A percentile compares a stretch with the other conserved stretches of the same genome.
These are phyloP conservation scores for Acipenser oxyrinchus DNA, from an alignment of 2,797 vertebrate species.

Conservation along the genomic window DNA sequence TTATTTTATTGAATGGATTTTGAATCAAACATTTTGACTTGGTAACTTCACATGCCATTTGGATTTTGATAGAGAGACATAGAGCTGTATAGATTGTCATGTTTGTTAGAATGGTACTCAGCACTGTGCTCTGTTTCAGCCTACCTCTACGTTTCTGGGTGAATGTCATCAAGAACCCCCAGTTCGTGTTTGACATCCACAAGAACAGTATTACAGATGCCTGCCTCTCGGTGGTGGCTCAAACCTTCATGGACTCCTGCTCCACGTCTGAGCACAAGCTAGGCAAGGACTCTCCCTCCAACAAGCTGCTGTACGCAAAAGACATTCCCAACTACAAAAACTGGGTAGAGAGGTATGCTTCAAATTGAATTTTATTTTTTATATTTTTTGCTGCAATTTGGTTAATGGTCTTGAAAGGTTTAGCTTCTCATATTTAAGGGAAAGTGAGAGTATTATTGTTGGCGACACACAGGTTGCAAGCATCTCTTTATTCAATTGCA, in stretches of 20 bases:
- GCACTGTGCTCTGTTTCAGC: constrained; percentile 41
- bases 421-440: too few species aligned
- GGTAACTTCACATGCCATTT: too few species aligned
- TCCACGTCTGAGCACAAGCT: constrained; percentile 95
- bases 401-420: too few species aligned
- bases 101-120: too few species aligned
- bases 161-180: constrained; percentile 95
- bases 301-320: constrained; percentile 96
- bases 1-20: too few species aligned
- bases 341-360: constrained; percentile 91
- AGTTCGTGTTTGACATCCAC: constrained; percentile 96
- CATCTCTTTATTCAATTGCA: too few species aligned
- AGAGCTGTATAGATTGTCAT: too few species aligned
- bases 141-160: constrained; percentile 94
- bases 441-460: too few species aligned
- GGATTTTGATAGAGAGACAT: too few species aligned
- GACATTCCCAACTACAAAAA: constrained; percentile 99
- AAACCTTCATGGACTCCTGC: constrained; percentile 98
- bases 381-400: too few species aligned
- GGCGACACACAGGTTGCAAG: too few species aligned
- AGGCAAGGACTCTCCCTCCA: constrained; percentile 95
- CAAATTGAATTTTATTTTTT: neutral
- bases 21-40: too few species aligned
- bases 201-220: constrained; percentile 96
- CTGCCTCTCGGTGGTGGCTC: constrained; percentile 90